Evolutionary conservation across 2,888 invertebrate species (phyloP).

Genomic region (Cheilosia grossa): DNA sequence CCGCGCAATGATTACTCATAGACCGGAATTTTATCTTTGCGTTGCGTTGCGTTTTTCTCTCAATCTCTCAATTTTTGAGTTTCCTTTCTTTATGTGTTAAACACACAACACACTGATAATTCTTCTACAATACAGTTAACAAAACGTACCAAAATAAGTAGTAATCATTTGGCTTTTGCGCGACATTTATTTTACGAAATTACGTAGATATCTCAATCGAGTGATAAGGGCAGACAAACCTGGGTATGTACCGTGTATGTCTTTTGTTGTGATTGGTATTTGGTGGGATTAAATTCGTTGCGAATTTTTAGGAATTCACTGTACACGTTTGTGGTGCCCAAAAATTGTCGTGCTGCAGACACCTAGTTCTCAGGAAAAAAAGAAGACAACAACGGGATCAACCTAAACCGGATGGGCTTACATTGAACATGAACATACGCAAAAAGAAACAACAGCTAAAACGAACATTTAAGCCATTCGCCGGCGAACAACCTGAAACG

Average conservation of each 20-base stretch:
- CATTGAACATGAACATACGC: constrained; percentile 10
- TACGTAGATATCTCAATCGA: not conserved
- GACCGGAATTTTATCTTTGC: constrained; percentile 66
- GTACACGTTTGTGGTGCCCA: too few species aligned
- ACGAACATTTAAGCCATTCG: constrained; percentile 20
- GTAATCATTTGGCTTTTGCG: constrained; percentile 14
- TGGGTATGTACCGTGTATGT: too few species aligned
- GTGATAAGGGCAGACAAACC: not conserved
- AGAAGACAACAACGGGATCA: constrained; percentile 3
- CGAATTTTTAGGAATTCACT: not conserved
- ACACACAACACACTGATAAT: constrained; percentile 33
- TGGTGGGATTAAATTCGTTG: constrained; percentile 1
- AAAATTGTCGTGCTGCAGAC: not conserved
- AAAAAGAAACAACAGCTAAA: constrained; percentile 11
- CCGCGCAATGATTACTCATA: constrained; percentile 67
- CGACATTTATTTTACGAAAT: constrained; percentile 39
- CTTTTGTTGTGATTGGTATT: not conserved
- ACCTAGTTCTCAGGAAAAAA: not conserved
- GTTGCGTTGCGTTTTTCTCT: constrained; percentile 26
- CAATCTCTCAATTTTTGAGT: not conserved
- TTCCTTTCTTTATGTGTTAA: constrained; percentile 13
- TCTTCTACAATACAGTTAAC: not conserved
- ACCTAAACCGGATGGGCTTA: constrained; percentile 31
- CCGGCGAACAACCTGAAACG: not conserved
- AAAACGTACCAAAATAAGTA: constrained; percentile 9